Percentiles rank a stretch among this genome's conserved stretches.
Conservation (phyloP, 2,797 vertebrate genomes). For the Rhodeus uyekii region DNA sequence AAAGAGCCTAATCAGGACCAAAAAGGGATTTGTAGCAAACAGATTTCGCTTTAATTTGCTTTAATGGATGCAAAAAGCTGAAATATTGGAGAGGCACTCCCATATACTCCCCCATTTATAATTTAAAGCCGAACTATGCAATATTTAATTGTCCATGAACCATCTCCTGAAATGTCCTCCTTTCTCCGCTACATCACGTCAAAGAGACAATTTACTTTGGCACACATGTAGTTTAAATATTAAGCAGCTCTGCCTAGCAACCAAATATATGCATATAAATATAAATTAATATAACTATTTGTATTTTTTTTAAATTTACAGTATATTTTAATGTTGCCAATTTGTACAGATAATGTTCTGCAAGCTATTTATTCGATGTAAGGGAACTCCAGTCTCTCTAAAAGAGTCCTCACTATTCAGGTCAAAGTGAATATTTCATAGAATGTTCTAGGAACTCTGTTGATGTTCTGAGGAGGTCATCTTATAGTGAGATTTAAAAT, state of each 20-base stretch:
- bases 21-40: background rate
- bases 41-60: background rate
- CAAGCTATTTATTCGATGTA: background rate
- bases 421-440: slow-evolving; percentile 42
- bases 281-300: too few relatives aligned
- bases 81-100: background rate
- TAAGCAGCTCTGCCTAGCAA: slow-evolving; percentile 75
- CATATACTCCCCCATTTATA: background rate
- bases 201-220: slow-evolving; percentile 57
- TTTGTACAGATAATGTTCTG: background rate
- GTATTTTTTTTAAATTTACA: background rate
- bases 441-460: background rate
- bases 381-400: background rate
- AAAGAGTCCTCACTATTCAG: background rate
- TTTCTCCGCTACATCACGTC: too few relatives aligned
- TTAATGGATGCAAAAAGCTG: slow-evolving; percentile 4
- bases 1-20: background rate
- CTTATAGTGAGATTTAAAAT: background rate
- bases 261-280: slow-evolving; percentile 51
- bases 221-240: slow-evolving; percentile 72
- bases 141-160: background rate
- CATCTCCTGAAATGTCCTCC: background rate
- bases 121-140: slow-evolving; percentile 4
- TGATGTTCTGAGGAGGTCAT: slow-evolving; percentile 2
- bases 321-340: background rate